phyloP scores from a whole-genome alignment of 2,113 vertebrate species.

The Nibea albiflora region DNA sequence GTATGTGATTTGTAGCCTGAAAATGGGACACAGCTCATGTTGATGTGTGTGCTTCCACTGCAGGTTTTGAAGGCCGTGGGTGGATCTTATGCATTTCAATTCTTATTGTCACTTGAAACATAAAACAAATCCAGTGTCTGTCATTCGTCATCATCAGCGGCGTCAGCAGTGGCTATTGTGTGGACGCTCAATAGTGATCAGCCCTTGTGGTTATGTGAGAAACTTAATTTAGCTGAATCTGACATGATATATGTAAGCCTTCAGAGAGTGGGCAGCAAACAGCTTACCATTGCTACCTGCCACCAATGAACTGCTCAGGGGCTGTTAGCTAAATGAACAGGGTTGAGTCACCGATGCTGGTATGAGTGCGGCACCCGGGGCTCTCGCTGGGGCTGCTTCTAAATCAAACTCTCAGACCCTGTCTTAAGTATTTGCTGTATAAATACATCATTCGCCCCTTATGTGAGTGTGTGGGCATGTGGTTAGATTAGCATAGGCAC shows the following conservation, averaged over 20 bases:
- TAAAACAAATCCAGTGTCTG: not conserved
- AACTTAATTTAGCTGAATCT: not conserved
- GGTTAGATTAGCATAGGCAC: conserved; percentile 8
- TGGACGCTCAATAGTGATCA: not conserved
- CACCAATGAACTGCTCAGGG: conserved; percentile 25
- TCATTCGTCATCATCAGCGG: not conserved
- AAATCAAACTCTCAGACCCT: conserved; percentile 17
- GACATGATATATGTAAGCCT: not conserved
- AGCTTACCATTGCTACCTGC: conserved; percentile 28
- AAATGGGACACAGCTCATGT: not conserved
- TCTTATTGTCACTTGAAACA: not conserved
- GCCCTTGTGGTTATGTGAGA: not conserved
- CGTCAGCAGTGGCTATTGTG: not conserved
- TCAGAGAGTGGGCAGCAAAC: conserved; percentile 19
- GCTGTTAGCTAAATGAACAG: conserved; percentile 48
- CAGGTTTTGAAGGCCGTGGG: not conserved
- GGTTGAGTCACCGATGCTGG: conserved; percentile 47
- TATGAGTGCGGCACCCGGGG: not conserved
- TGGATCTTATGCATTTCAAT: not conserved
- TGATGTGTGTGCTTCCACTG: not conserved
- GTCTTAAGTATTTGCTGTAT: not conserved
- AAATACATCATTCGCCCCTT: conserved; percentile 11
- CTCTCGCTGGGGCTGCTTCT: conserved; percentile 15
- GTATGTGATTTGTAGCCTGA: not conserved
- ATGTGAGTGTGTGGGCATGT: conserved; percentile 17